Conservation (phyloP, 2,888 invertebrate species). For the Sphaerophoria rueppellii region DNA sequence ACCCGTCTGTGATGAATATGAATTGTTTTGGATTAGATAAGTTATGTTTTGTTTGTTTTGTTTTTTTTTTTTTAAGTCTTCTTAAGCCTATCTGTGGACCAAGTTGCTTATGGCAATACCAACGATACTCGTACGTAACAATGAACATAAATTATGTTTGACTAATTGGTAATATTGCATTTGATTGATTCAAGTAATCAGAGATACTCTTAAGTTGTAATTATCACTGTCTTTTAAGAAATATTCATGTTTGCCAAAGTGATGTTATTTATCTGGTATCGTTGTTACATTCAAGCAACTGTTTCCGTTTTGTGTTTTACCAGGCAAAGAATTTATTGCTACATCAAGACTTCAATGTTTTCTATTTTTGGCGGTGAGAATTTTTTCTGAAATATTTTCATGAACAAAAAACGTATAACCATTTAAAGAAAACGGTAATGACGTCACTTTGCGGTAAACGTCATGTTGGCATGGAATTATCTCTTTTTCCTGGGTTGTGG, state of each 20-base stretch:
- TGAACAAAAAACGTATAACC: no score
- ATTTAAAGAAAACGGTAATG: no score
- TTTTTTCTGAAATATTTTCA: no score
- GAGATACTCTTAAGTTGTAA: neutral
- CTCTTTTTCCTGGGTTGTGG: no score
- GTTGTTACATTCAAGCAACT: no score
- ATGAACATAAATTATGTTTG: conserved; percentile 11
- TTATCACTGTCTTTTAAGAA: neutral
- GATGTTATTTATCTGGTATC: neutral
- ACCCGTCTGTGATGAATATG: conserved; percentile 24
- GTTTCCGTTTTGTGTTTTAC: neutral
- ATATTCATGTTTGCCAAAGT: conserved; percentile 4
- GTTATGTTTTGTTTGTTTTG: neutral
- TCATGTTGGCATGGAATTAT: no score
- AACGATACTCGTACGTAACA: conserved; percentile 3
- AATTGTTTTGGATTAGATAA: conserved; percentile 24
- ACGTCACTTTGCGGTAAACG: no score
- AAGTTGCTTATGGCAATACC: neutral
- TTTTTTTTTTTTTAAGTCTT: neutral
- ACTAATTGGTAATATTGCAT: conserved; percentile 10
- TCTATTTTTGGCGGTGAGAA: no score
- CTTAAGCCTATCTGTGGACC: conserved; percentile 9
- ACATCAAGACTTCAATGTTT: no score
- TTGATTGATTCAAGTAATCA: conserved; percentile 13
- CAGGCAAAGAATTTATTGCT: neutral